Evolutionary conservation across 1,140 invertebrate genomes (phyloP), one percentile per base, ranked within the genome.

Genomic region (Babylonia areolata): DNA sequence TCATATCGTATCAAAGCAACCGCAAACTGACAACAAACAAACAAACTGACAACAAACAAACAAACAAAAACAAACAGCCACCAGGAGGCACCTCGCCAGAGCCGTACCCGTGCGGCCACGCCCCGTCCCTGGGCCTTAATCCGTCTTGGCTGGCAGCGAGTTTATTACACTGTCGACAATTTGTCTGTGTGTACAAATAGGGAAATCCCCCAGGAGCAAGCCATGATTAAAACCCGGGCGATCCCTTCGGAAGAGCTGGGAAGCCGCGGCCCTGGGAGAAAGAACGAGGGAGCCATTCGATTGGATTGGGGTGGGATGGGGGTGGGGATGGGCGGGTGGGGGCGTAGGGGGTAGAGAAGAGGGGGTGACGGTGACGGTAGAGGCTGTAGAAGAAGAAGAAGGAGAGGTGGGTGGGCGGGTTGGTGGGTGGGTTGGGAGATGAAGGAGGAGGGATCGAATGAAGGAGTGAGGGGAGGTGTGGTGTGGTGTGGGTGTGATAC

Each of bases 131-230:
- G 33, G 6, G 35, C 35, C 35, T 77, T 77, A 77, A 77, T 77
- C 73, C 73, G 73, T 77, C 73, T 77, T 77, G 73, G 73, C 37
- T 77, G 73, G 73, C 73, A 77, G 73, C 73, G 73, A 77, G 73
- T 77, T 77, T 77, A 77, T 77, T 77, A 77, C 35, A 9, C 37
- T 77, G 73, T 40, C 37, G 73, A 77, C 73, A 37, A 77, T 77
- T 77, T 77, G 73, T 77, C 73, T 77, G 73, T 77, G 73, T 77
- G 73, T 77, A 77, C 73, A 77, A 77, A 77, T 77, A 77, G 73
- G 73, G 73, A 40, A 40, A 5, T 77, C 73, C 73, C 73, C 35
- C 17, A 77, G 73, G 73, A 77, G 73, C 39, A 12, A 28, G 35
- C 73, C 37, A 77, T 77, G 73, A 77, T 77, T 77, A 77, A 77